phyloP scores from a whole-genome alignment of 1,140 invertebrate genomes.

The Plutomurus gul region DNA sequence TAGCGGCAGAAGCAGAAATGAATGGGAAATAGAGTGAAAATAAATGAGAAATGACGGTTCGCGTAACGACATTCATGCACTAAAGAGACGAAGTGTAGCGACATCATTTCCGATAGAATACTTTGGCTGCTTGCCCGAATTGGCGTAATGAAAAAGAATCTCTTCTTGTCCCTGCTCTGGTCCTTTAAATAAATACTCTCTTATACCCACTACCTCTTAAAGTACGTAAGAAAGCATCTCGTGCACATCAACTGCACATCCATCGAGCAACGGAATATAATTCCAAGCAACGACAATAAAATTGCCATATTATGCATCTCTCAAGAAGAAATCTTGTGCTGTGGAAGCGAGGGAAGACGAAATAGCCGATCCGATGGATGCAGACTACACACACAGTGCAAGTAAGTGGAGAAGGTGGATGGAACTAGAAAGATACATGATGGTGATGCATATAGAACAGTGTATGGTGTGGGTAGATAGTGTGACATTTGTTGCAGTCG shows the following conservation, averaged over 20 bases:
- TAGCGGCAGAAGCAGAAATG: too few relatives aligned
- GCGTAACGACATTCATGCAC: neutral
- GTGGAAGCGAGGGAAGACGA: too few relatives aligned
- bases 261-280: too few relatives aligned
- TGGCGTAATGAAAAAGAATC: neutral
- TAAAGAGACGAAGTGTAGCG: neutral
- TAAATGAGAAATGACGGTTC: neutral
- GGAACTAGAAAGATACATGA: neutral
- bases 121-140: neutral
- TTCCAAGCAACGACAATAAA: neutral
- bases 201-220: too few relatives aligned
- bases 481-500: neutral
- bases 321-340: too few relatives aligned
- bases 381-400: too few relatives aligned
- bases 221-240: too few relatives aligned
- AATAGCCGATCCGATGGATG: too few relatives aligned
- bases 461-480: neutral
- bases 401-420: neutral
- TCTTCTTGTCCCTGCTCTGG: neutral
- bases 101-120: conserved; percentile 1
- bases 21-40: neutral
- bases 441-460: neutral
- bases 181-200: too few relatives aligned
- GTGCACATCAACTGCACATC: neutral
- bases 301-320: too few relatives aligned